Evolutionary conservation across 2,113 vertebrate species (phyloP).

Genomic region (Anguilla japonica): DNA sequence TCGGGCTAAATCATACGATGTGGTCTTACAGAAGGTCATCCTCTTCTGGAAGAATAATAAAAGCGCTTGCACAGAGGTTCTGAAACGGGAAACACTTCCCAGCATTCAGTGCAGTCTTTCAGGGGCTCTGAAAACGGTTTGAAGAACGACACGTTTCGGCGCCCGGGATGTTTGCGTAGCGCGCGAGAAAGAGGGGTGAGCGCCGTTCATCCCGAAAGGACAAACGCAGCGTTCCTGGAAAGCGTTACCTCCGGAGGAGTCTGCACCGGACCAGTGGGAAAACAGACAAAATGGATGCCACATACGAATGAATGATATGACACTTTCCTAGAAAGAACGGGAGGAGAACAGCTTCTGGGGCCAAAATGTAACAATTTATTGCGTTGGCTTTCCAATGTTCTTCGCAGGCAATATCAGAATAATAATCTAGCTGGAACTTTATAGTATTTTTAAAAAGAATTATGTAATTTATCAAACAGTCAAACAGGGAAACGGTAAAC

Average conservation of each 20-base stretch:
- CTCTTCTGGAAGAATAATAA: not conserved
- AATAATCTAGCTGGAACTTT: not conserved
- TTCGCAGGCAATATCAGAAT: constrained; percentile 39
- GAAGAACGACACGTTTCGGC: constrained; percentile 61
- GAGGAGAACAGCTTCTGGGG: constrained; percentile 56
- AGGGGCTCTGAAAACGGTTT: constrained; percentile 67
- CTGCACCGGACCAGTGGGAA: constrained; percentile 59
- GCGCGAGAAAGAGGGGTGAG: constrained; percentile 63
- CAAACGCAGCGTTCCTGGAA: constrained; percentile 61
- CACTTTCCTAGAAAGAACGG: constrained; percentile 68
- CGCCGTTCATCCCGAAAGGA: constrained; percentile 50
- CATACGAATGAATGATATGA: constrained; percentile 67
- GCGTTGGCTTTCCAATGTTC: constrained; percentile 21
- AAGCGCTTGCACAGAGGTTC: not conserved
- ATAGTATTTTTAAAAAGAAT: no score
- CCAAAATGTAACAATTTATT: constrained; percentile 1
- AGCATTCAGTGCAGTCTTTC: constrained; percentile 55
- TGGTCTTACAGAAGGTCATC: not conserved
- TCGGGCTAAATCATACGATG: not conserved
- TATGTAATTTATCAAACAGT: no score
- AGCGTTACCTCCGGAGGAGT: constrained; percentile 57
- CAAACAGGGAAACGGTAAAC: no score
- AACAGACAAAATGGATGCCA: constrained; percentile 40
- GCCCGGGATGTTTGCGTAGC: constrained; percentile 65
- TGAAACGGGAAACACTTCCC: constrained; percentile 25